Conservation (phyloP, 2,888 invertebrate species). For the Agrypnus murinus region DNA sequence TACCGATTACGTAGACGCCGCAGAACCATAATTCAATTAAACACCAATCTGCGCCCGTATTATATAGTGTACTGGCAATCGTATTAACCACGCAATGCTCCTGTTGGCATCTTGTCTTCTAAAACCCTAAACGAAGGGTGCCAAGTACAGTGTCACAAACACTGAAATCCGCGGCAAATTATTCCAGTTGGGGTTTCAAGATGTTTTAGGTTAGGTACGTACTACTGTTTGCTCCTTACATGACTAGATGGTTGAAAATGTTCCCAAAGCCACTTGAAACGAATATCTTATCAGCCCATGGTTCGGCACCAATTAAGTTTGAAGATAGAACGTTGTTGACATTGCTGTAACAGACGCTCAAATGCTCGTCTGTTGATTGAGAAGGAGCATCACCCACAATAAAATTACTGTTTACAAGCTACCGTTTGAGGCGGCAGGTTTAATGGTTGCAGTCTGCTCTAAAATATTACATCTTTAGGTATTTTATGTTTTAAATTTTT, state of each 20-base stretch:
- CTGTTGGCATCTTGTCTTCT: constrained; percentile 36
- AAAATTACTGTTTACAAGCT: no score
- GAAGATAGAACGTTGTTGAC: constrained; percentile 1
- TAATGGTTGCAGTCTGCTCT: no score
- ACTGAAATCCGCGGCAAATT: constrained; percentile 27
- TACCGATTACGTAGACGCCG: constrained; percentile 32
- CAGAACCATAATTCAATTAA: constrained; percentile 54
- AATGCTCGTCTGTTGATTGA: not conserved
- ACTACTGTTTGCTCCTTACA: no score
- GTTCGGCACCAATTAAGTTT: constrained; percentile 1
- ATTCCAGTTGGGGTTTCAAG: constrained; percentile 14
- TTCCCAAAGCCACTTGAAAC: constrained; percentile 4
- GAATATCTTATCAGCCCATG: constrained; percentile 3
- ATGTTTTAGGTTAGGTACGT: not conserved
- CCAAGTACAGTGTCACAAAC: constrained; percentile 44
- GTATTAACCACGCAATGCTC: constrained; percentile 47
- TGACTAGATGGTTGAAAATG: constrained; percentile 11
- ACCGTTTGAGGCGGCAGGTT: no score
- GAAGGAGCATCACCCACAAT: not conserved
- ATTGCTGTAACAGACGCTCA: not conserved
- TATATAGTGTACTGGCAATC: constrained; percentile 49
- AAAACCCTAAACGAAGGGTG: constrained; percentile 35
- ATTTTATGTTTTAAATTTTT: no score
- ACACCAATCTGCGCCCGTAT: constrained; percentile 54
- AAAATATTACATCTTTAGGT: no score